phyloP scores from a whole-genome alignment of 2,797 vertebrate genomes.

The Heterohyrax brucei region DNA sequence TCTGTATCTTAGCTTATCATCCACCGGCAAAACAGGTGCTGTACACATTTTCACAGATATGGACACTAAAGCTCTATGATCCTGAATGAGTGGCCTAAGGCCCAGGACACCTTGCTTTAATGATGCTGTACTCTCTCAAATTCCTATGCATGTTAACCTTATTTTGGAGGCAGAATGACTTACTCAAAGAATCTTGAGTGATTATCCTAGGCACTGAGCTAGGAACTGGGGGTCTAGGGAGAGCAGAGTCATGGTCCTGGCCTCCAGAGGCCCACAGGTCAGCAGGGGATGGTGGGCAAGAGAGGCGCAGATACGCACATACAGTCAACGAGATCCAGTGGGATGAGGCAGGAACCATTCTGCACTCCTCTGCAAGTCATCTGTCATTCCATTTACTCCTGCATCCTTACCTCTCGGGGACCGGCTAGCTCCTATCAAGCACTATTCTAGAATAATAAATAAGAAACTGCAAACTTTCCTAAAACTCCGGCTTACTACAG shows the following conservation, averaged over 20 bases:
- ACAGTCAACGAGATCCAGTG: neutral
- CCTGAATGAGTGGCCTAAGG: neutral
- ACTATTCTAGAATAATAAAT: neutral
- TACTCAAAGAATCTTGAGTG: neutral
- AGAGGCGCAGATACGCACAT: neutral
- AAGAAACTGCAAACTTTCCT: neutral
- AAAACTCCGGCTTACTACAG: neutral
- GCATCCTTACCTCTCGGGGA: neutral
- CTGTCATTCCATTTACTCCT: neutral
- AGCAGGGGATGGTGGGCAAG: neutral
- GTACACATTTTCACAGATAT: neutral
- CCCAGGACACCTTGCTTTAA: neutral
- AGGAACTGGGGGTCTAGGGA: neutral
- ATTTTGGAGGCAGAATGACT: neutral
- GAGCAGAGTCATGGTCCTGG: neutral
- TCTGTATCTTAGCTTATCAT: slow-evolving; percentile 3
- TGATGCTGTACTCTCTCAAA: neutral
- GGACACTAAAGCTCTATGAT: neutral
- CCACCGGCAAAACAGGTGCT: slow-evolving; percentile 19
- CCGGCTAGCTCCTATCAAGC: neutral
- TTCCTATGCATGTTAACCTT: neutral
- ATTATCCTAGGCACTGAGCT: neutral
- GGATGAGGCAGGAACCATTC: neutral
- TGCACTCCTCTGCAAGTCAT: neutral
- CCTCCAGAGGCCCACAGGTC: neutral